A percentile compares a stretch with the other conserved stretches of the same genome.
These are phyloP conservation scores for Nanorana parkeri DNA, from an alignment of 2,113 vertebrate species.

Conservation along the genomic window DNA sequence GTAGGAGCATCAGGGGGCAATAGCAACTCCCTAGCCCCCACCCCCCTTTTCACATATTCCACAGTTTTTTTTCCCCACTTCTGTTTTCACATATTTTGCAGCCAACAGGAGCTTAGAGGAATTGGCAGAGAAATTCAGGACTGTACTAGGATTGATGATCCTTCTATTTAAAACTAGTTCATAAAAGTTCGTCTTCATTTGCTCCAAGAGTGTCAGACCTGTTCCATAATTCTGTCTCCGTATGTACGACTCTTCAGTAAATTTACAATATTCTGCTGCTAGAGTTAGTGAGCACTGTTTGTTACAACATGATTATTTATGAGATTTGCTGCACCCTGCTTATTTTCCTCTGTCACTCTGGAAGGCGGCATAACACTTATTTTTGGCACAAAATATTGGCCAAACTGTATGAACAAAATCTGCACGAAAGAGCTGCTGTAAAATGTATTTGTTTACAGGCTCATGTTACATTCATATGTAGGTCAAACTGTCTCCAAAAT, in stretches of 20 bases:
- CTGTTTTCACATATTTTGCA: background rate
- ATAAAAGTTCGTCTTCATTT: background rate
- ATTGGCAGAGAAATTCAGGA: background rate
- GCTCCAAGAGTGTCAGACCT: constrained; percentile 15
- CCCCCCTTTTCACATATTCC: no score
- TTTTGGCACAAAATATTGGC: constrained; percentile 44
- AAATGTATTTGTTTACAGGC: constrained; percentile 42
- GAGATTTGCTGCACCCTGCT: constrained; percentile 29
- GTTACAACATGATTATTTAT: constrained; percentile 43
- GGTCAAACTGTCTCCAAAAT: constrained; percentile 35
- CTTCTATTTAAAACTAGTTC: background rate
- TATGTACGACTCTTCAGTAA: background rate
- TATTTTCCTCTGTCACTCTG: constrained; percentile 37
- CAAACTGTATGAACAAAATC: constrained; percentile 28
- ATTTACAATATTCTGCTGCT: constrained; percentile 9
- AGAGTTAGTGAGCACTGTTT: constrained; percentile 24
- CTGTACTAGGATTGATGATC: no score
- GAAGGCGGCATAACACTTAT: constrained; percentile 46
- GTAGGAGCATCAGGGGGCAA: no score
- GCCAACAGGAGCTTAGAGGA: background rate
- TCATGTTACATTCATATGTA: constrained; percentile 18
- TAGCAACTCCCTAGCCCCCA: no score
- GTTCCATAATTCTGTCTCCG: constrained; percentile 3
- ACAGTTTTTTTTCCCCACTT: no score
- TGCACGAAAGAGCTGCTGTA: constrained; percentile 36